Conservation (phyloP, 2,797 vertebrate species). For the Hemitrygon akajei region DNA sequence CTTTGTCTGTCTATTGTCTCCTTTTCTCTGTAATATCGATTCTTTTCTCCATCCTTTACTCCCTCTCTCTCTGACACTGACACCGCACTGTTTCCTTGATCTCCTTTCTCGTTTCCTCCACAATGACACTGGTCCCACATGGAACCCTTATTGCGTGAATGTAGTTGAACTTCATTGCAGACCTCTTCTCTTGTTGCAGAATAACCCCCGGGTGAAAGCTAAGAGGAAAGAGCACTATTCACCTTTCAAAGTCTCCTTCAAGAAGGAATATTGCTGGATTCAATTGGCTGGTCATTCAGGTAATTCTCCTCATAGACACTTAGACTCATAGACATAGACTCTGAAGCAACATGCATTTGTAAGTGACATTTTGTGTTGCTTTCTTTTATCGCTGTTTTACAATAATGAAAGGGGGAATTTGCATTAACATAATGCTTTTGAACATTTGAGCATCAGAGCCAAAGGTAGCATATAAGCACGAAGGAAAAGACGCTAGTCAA, state of each 20-base stretch:
- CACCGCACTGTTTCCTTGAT: no score
- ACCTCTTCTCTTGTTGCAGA: constrained; percentile 53
- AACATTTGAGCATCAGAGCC: not conserved
- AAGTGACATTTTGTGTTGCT: not conserved
- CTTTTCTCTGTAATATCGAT: no score
- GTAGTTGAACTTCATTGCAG: no score
- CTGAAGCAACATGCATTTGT: not conserved
- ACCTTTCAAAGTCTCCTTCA: constrained; percentile 78
- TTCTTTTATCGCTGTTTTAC: not conserved
- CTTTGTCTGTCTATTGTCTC: no score
- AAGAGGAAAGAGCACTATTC: constrained; percentile 82
- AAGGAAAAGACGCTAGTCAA: not conserved
- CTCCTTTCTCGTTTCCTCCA: no score
- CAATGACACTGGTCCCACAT: no score
- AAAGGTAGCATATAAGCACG: not conserved
- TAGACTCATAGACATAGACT: no score
- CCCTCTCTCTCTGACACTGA: no score
- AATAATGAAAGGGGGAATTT: not conserved
- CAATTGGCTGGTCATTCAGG: constrained; percentile 96
- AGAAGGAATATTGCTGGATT: constrained; percentile 85
- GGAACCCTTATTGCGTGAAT: no score
- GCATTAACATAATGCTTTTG: not conserved
- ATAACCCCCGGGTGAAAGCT: constrained; percentile 84
- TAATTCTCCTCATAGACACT: constrained; percentile 47
- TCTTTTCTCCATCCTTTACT: no score